phyloP scores from a whole-genome alignment of 2,888 invertebrate species.

The Apotomis betuletana region DNA sequence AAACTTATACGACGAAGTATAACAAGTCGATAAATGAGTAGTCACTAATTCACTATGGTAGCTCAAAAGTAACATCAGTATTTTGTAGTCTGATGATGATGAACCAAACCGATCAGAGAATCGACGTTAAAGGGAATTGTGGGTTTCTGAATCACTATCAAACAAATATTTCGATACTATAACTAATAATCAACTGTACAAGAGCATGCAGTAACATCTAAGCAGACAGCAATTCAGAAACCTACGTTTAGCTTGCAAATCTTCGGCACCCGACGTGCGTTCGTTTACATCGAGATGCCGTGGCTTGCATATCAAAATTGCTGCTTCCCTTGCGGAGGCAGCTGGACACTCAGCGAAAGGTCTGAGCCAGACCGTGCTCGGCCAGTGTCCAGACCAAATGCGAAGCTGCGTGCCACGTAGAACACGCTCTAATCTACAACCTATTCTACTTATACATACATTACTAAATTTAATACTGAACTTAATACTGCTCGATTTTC shows the following conservation, averaged over 20 bases:
- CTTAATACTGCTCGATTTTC: conserved; percentile 61
- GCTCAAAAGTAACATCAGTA: neutral
- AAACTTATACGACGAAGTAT: too few species aligned
- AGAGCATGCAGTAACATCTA: conserved; percentile 43
- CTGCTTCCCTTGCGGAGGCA: conserved; percentile 41
- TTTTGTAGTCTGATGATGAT: neutral
- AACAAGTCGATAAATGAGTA: too few species aligned
- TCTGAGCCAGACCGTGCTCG: conserved; percentile 36
- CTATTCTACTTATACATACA: conserved; percentile 19
- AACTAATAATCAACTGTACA: conserved; percentile 49
- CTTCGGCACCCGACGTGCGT: conserved; percentile 20
- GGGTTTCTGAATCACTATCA: conserved; percentile 56
- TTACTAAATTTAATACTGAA: conserved; percentile 59
- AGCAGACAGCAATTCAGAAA: conserved; percentile 57
- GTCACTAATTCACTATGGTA: too few species aligned
- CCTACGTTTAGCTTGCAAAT: conserved; percentile 46
- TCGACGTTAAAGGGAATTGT: conserved; percentile 31
- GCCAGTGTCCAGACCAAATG: conserved; percentile 39
- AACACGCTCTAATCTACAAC: conserved; percentile 49
- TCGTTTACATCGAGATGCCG: conserved; percentile 49
- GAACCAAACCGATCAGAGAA: conserved; percentile 36
- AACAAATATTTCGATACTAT: conserved; percentile 50
- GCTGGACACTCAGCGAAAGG: conserved; percentile 51
- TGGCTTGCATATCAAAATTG: conserved; percentile 53
- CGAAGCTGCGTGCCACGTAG: conserved; percentile 59